These are phyloP conservation scores for Monopterus albus DNA, from an alignment of 2,113 vertebrate genomes.

Conservation along the genomic window DNA sequence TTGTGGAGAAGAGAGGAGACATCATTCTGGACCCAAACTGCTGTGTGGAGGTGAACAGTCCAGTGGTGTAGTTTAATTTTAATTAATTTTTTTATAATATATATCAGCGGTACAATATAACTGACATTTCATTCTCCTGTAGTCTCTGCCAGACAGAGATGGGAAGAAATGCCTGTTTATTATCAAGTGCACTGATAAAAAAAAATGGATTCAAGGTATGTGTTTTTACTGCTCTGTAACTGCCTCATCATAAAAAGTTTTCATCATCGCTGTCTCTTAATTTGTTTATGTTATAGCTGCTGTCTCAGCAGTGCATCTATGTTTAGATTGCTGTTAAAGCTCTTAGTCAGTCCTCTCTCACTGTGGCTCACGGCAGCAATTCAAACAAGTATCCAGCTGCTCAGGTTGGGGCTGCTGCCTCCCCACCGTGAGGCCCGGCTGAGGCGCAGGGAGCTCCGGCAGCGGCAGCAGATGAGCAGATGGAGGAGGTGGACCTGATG, in stretches of 20 bases:
- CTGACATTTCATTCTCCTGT: conserved; percentile 41
- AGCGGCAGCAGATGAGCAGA: conserved; percentile 85
- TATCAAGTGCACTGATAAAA: conserved; percentile 92
- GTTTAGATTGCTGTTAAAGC: background rate
- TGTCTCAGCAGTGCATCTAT: background rate
- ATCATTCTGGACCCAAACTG: conserved; percentile 89
- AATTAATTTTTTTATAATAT: too few relatives aligned
- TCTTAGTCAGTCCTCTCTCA: background rate
- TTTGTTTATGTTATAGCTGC: background rate
- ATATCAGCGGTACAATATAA: too few relatives aligned
- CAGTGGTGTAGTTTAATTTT: background rate
- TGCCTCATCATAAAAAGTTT: too few relatives aligned
- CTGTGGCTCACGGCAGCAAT: conserved; percentile 81
- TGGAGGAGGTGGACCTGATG: conserved; percentile 88
- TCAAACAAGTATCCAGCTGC: conserved; percentile 87
- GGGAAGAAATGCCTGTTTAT: conserved; percentile 95
- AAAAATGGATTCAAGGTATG: conserved; percentile 97
- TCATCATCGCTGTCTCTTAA: background rate
- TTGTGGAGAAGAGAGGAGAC: conserved; percentile 92
- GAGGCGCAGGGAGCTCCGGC: conserved; percentile 87
- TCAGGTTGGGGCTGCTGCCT: conserved; percentile 85
- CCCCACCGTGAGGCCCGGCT: conserved; percentile 91
- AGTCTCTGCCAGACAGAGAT: conserved; percentile 95
- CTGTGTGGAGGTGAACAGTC: conserved; percentile 88
- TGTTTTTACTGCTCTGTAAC: too few relatives aligned